Evolutionary conservation across 2,113 vertebrate species (phyloP).

Genomic region (Vidua macroura): DNA sequence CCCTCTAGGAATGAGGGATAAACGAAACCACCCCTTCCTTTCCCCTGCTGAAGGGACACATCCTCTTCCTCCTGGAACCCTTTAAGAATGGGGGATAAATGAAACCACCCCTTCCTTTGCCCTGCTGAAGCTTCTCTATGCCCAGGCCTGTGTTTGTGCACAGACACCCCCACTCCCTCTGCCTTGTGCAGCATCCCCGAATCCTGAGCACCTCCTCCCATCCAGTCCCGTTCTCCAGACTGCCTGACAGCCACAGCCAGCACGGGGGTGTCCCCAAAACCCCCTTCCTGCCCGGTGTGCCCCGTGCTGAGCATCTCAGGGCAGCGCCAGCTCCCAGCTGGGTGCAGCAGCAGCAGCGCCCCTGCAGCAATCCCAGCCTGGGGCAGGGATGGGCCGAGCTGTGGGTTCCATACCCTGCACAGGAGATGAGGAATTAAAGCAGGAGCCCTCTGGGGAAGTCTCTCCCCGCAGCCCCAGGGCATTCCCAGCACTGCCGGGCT

Average conservation of each 20-base stretch:
- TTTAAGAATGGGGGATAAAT: too few species aligned
- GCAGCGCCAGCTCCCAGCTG: background rate
- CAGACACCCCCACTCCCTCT: background rate
- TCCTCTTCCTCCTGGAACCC: too few species aligned
- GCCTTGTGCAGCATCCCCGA: background rate
- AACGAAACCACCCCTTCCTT: too few species aligned
- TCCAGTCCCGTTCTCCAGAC: background rate
- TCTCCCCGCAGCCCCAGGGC: background rate
- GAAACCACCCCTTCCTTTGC: too few species aligned
- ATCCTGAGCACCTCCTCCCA: background rate
- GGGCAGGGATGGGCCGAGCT: too few species aligned
- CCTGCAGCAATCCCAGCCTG: too few species aligned
- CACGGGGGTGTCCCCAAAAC: background rate
- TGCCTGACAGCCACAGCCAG: background rate
- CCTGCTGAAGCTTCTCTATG: background rate
- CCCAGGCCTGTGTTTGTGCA: background rate
- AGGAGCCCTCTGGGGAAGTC: background rate
- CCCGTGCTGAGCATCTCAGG: background rate
- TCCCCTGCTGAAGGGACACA: background rate
- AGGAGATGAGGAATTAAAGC: background rate
- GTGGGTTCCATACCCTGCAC: background rate
- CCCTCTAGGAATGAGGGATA: too few species aligned
- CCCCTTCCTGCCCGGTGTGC: background rate
- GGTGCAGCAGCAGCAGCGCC: background rate
- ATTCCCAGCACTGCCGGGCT: background rate